These are phyloP conservation scores for Chaetura pelagica DNA, from an alignment of 2,113 vertebrate species.

Conservation along the genomic window DNA sequence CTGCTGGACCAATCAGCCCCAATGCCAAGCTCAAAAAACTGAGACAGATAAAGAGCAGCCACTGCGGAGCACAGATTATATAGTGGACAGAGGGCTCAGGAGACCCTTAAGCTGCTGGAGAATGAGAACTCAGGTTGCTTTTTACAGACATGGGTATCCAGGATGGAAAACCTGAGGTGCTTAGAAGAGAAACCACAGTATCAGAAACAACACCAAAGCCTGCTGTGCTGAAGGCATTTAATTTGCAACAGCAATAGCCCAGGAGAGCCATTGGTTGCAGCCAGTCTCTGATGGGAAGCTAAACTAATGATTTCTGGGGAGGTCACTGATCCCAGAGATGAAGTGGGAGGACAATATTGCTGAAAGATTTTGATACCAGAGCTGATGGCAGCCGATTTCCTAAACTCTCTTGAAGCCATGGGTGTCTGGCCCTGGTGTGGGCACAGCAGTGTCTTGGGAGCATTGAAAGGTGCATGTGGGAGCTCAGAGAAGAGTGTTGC, in stretches of 20 bases:
- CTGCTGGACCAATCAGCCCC: not conserved
- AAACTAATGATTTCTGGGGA: not conserved
- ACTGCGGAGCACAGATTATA: not conserved
- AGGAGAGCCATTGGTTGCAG: not conserved
- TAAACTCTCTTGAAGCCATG: not conserved
- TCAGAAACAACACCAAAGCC: not conserved
- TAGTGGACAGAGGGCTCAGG: not conserved
- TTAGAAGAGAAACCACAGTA: not conserved
- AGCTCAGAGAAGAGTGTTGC: not conserved
- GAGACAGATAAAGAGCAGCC: conserved; percentile 1
- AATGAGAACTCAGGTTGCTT: not conserved
- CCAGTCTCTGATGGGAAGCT: not conserved
- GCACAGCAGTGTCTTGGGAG: not conserved
- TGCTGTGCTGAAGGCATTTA: not conserved
- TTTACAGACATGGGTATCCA: not conserved
- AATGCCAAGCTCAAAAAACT: not conserved
- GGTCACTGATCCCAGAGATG: not conserved
- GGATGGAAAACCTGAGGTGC: not conserved
- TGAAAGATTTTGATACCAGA: not conserved
- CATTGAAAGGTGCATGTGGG: not conserved
- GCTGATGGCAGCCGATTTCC: not conserved
- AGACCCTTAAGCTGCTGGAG: conserved; percentile 14
- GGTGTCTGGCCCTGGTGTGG: not conserved
- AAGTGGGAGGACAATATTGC: not conserved
- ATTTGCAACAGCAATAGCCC: not conserved